Evolutionary conservation across 2,888 invertebrate species (phyloP).

Genomic region (Acrobasis consociella): DNA sequence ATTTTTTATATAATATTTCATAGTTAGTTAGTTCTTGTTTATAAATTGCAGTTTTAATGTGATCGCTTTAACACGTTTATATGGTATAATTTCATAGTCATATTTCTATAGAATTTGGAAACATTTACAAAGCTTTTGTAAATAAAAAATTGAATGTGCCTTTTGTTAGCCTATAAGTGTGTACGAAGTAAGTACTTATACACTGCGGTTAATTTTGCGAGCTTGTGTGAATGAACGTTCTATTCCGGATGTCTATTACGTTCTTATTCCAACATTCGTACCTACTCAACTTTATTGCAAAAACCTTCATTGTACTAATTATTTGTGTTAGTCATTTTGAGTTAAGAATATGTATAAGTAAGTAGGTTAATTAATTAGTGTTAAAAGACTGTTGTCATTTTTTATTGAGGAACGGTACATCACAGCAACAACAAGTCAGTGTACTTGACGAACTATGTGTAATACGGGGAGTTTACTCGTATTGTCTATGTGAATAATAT

Average conservation of each 20-base stretch:
- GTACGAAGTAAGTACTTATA: constrained; percentile 41
- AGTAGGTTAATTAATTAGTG: constrained; percentile 37
- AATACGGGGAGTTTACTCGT: constrained; percentile 22
- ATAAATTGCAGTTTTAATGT: constrained; percentile 3
- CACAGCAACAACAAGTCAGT: constrained; percentile 39
- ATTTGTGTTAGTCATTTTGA: constrained; percentile 25
- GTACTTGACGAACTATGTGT: not conserved
- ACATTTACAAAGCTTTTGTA: constrained; percentile 33
- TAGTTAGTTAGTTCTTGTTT: constrained; percentile 1
- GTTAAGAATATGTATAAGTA: constrained; percentile 27
- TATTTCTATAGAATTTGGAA: constrained; percentile 18
- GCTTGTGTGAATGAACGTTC: not conserved
- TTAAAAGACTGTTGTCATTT: constrained; percentile 66
- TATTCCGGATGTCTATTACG: not conserved
- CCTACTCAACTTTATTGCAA: constrained; percentile 14
- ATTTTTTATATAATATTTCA: constrained; percentile 6
- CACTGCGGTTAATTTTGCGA: constrained; percentile 28
- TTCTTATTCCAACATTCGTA: constrained; percentile 12
- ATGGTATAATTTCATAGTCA: not conserved
- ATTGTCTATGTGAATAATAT: constrained; percentile 22
- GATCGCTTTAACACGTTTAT: constrained; percentile 1
- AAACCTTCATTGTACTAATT: constrained; percentile 7
- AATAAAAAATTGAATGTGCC: constrained; percentile 50
- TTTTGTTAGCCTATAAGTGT: constrained; percentile 53
- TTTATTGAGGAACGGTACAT: constrained; percentile 47